phyloP scores from a whole-genome alignment of 2,888 invertebrate genomes.

The Carabus problematicus region DNA sequence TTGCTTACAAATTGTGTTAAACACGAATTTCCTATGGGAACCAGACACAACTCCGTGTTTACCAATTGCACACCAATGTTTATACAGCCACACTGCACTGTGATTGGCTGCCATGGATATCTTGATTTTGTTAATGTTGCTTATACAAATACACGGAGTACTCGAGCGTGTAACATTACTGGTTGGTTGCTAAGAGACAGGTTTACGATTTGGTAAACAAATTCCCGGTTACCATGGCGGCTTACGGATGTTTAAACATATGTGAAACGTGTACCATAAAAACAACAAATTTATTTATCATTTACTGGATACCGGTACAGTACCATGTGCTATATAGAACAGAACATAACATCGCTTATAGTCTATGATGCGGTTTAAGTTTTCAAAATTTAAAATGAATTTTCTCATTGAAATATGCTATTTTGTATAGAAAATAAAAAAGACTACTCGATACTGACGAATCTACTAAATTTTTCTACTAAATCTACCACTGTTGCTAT shows the following conservation, averaged over 20 bases:
- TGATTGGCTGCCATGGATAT: neutral
- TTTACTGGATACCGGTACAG: no score
- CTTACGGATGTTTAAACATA: conserved; percentile 10
- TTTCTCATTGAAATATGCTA: no score
- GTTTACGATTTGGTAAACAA: conserved; percentile 14
- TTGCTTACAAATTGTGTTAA: no score
- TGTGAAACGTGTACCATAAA: neutral
- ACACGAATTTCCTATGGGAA: no score
- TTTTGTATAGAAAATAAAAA: no score
- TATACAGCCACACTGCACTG: neutral
- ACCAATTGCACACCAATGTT: conserved; percentile 8
- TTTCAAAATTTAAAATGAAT: no score
- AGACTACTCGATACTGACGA: no score
- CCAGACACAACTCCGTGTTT: conserved; percentile 5
- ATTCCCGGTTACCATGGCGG: conserved; percentile 1
- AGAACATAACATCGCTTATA: no score
- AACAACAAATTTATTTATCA: neutral
- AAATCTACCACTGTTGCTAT: neutral
- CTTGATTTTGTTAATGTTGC: conserved; percentile 4
- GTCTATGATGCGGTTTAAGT: no score
- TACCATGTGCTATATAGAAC: neutral
- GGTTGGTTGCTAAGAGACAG: no score
- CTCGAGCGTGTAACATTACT: neutral
- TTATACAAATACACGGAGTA: conserved; percentile 8
- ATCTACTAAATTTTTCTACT: no score